Conservation (phyloP, 2,888 invertebrate genomes). For the Eurytoma californica region DNA sequence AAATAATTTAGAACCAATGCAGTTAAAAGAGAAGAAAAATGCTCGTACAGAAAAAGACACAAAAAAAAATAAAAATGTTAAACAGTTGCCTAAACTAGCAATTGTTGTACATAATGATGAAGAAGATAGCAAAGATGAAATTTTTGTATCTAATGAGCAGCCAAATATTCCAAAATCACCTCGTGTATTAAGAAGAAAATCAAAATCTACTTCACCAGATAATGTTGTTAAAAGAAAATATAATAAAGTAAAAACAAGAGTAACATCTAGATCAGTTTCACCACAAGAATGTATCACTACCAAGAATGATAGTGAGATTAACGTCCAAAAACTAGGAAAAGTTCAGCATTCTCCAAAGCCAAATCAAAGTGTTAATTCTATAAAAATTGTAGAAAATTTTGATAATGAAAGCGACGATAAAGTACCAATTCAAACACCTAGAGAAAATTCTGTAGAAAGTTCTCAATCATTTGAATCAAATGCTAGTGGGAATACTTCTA, state of each 20-base stretch:
- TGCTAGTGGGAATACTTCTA: slow-evolving; percentile 14
- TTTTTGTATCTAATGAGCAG: neutral
- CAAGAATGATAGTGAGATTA: neutral
- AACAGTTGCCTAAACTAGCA: neutral
- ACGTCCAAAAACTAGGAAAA: neutral
- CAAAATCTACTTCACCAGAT: slow-evolving; percentile 34
- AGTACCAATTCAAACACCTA: neutral
- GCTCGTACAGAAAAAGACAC: neutral
- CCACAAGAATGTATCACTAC: neutral
- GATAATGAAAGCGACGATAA: neutral
- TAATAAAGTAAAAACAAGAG: neutral
- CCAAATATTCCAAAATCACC: slow-evolving; percentile 2
- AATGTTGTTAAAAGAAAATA: slow-evolving; percentile 6
- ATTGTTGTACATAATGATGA: neutral
- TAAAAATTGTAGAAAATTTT: neutral
- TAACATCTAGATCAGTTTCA: slow-evolving; percentile 26
- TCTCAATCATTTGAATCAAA: slow-evolving; percentile 12
- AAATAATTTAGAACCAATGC: neutral
- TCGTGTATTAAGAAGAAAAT: slow-evolving; percentile 17
- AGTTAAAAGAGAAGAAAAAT: neutral
- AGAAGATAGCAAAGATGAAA: neutral
- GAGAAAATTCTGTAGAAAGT: neutral
- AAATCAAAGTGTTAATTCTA: neutral
- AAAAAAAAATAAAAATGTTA: neutral
- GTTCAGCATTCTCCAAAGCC: slow-evolving; percentile 23